A percentile compares a stretch with the other conserved stretches of the same genome.
These are phyloP conservation scores for Chymomyza caudatula DNA, from an alignment of 2,888 invertebrate species.

Conservation along the genomic window DNA sequence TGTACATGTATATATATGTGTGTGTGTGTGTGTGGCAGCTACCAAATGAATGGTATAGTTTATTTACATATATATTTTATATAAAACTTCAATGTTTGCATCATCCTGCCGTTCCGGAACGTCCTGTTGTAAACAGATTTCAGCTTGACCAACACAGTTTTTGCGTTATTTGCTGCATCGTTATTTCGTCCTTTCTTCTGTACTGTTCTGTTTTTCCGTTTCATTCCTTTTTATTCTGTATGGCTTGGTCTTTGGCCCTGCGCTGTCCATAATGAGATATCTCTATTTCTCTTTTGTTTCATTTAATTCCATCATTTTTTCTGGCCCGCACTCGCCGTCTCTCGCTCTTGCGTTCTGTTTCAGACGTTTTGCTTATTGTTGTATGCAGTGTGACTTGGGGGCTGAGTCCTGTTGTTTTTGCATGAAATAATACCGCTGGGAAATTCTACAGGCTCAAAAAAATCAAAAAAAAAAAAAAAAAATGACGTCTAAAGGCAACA, in stretches of 20 bases:
- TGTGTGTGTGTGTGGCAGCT: background rate
- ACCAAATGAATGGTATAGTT: slow-evolving; percentile 17
- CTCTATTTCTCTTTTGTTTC: slow-evolving; percentile 68
- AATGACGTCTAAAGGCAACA: slow-evolving; percentile 38
- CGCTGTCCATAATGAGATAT: slow-evolving; percentile 68
- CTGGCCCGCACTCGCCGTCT: too few species aligned
- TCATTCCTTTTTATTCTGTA: slow-evolving; percentile 32
- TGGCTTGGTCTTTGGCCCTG: slow-evolving; percentile 39
- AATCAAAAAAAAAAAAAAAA: slow-evolving; percentile 4
- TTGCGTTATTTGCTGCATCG: background rate
- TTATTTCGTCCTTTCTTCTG: slow-evolving; percentile 15
- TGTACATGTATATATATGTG: background rate
- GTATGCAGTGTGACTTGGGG: slow-evolving; percentile 1
- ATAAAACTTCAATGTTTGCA: slow-evolving; percentile 12
- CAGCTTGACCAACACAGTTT: background rate
- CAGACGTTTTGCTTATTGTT: slow-evolving; percentile 1
- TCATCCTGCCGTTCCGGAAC: too few species aligned
- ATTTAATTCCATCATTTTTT: slow-evolving; percentile 56
- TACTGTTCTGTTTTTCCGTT: slow-evolving; percentile 50
- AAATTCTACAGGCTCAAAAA: slow-evolving; percentile 45
- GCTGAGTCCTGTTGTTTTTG: slow-evolving; percentile 53
- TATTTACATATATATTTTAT: slow-evolving; percentile 66
- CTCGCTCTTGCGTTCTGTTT: too few species aligned
- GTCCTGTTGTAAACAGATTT: background rate
- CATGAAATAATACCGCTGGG: slow-evolving; percentile 63